Evolutionary conservation across 2,888 invertebrate genomes (phyloP).

Genomic region (Diogma glabrata): DNA sequence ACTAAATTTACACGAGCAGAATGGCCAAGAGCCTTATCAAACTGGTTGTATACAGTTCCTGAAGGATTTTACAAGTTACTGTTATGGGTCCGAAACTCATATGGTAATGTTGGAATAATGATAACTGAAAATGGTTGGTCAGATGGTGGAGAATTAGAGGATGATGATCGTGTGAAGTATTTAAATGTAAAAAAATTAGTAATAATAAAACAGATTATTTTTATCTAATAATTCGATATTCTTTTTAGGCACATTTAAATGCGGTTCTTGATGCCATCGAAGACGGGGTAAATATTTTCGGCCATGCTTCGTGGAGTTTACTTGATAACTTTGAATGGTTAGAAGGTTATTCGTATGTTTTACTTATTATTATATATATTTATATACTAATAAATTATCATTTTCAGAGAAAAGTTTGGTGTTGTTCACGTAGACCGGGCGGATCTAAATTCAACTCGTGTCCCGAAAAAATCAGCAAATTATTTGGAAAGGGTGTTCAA

Average conservation of each 20-base stretch:
- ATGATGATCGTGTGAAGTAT: conserved; percentile 25
- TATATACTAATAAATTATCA: too few species aligned
- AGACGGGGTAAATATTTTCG: conserved; percentile 37
- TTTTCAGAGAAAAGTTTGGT: conserved; percentile 3
- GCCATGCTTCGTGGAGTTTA: conserved; percentile 49
- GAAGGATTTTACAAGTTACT: conserved; percentile 23
- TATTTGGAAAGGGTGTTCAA: not conserved
- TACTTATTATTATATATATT: too few species aligned
- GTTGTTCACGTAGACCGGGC: not conserved
- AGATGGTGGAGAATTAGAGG: conserved; percentile 28
- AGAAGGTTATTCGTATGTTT: conserved; percentile 41
- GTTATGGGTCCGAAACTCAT: conserved; percentile 11
- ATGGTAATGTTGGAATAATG: conserved; percentile 28
- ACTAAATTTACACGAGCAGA: conserved; percentile 20
- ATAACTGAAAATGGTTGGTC: conserved; percentile 46
- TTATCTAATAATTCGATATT: too few species aligned
- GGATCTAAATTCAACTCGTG: not conserved
- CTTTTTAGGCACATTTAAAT: not conserved
- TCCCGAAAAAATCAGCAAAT: not conserved
- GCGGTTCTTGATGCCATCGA: not conserved
- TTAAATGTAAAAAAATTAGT: conserved; percentile 5
- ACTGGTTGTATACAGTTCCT: conserved; percentile 28
- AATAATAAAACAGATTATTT: too few species aligned
- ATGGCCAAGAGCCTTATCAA: conserved; percentile 26
- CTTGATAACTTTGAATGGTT: conserved; percentile 57